Conservation (phyloP, 1,140 invertebrate species). For the Scaptodrosophila lebanonensis region DNA sequence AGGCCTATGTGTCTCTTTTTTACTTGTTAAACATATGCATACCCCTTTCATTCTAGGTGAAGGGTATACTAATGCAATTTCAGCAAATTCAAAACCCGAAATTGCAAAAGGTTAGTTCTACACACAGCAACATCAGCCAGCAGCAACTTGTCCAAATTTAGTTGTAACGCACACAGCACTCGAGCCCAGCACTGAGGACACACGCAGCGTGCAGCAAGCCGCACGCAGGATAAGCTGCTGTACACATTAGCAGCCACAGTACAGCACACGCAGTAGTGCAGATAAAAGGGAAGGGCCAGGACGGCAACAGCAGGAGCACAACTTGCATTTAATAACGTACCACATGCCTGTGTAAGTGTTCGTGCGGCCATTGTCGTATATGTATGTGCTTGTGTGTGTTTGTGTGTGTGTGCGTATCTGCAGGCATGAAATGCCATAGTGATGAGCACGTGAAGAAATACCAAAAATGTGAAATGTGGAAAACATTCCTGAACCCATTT, state of each 20-base stretch:
- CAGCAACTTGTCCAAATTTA: conserved; percentile 42
- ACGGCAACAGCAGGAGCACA: conserved; percentile 24
- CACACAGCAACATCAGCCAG: too few relatives aligned
- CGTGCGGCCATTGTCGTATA: neutral
- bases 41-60: too few relatives aligned
- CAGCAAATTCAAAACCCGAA: conserved; percentile 62
- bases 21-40: too few relatives aligned
- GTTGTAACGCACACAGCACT: conserved; percentile 46
- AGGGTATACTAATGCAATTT: conserved; percentile 54
- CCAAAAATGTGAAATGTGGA: too few relatives aligned
- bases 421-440: too few relatives aligned
- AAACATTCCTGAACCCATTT: too few relatives aligned
- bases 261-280: conserved; percentile 3
- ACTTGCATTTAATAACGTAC: conserved; percentile 61
- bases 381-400: neutral
- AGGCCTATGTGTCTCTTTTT: too few relatives aligned
- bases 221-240: conserved; percentile 3
- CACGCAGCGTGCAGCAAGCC: neutral
- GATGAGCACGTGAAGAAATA: too few relatives aligned
- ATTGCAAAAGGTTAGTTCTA: conserved; percentile 60
- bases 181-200: conserved; percentile 9
- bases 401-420: too few relatives aligned
- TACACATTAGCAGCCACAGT: neutral
- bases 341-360: neutral
- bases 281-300: conserved; percentile 13